Percentiles rank a stretch among this genome's conserved stretches.
phyloP scores from a whole-genome alignment of 92 coral and sea anemone species.

The Ricordea florida region DNA sequence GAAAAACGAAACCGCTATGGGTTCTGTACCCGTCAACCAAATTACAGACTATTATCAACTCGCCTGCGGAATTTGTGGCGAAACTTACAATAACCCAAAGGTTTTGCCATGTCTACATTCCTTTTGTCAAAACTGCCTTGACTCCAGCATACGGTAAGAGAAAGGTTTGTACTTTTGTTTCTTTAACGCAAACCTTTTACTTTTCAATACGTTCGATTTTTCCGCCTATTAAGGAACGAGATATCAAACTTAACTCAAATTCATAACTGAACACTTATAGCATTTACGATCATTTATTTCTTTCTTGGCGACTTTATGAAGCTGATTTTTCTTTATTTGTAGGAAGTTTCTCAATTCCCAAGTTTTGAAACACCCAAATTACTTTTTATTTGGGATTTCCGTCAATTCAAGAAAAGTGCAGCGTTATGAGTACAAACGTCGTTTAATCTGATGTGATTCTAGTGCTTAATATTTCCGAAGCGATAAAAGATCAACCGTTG shows the following conservation, averaged over 20 bases:
- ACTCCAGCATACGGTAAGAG: slow-evolving; percentile 72
- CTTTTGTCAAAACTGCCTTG: slow-evolving; percentile 82
- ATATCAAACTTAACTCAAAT: no score
- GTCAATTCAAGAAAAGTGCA: no score
- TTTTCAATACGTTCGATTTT: neutral
- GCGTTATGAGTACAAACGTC: no score
- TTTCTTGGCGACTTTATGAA: no score
- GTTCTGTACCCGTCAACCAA: slow-evolving; percentile 76
- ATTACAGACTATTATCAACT: slow-evolving; percentile 81
- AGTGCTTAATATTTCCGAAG: neutral
- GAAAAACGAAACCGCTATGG: slow-evolving; percentile 46
- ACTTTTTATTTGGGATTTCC: no score
- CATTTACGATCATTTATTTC: no score
- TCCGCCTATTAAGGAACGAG: no score
- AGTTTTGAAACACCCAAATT: no score
- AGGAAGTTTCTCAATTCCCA: no score
- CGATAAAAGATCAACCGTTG: slow-evolving; percentile 19
- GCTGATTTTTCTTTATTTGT: no score
- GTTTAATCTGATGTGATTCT: no score
- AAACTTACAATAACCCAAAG: slow-evolving; percentile 81
- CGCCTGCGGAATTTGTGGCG: slow-evolving; percentile 77
- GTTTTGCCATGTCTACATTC: slow-evolving; percentile 88
- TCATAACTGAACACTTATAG: no score
- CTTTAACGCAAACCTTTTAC: neutral
- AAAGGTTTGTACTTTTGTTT: neutral